Percentiles rank a stretch among this genome's conserved stretches.
Evolutionary conservation across 2,797 vertebrate genomes (phyloP).

Genomic region (Arctocebus calabarensis): DNA sequence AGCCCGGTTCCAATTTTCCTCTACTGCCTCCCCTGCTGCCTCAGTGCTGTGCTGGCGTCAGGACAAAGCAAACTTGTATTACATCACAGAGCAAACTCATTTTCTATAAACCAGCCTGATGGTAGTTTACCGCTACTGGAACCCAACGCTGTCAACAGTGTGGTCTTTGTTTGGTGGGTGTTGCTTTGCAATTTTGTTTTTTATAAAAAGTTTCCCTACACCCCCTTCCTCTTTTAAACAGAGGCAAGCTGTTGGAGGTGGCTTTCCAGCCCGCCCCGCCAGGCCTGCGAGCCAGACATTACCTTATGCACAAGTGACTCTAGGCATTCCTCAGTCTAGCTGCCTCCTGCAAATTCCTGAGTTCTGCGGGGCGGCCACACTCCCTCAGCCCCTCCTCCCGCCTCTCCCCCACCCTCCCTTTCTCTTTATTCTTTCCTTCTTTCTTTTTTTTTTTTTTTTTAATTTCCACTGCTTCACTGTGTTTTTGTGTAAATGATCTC

Average conservation of each 20-base stretch:
- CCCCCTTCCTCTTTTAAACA: constrained; percentile 81
- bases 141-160: constrained; percentile 85
- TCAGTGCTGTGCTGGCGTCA: constrained; percentile 80
- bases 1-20: constrained; percentile 67
- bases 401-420: constrained; percentile 42
- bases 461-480: constrained; percentile 87
- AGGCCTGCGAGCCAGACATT: constrained; percentile 94
- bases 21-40: constrained; percentile 58
- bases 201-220: constrained; percentile 39
- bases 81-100: constrained; percentile 86
- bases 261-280: constrained; percentile 91
- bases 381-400: constrained; percentile 82
- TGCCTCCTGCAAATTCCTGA: constrained; percentile 90
- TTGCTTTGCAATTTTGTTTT: constrained; percentile 72
- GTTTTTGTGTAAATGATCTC: constrained; percentile 97
- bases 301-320: constrained; percentile 97
- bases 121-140: constrained; percentile 85
- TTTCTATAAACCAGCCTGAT: constrained; percentile 82
- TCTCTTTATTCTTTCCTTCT: not conserved
- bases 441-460: constrained; percentile 69
- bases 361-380: constrained; percentile 78
- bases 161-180: constrained; percentile 81
- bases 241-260: constrained; percentile 91
- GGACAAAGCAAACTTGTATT: constrained; percentile 88
- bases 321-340: constrained; percentile 91